A percentile compares a stretch with the other conserved stretches of the same genome.
phyloP scores from a whole-genome alignment of 2,113 vertebrate genomes.

The Perccottus glenii region DNA sequence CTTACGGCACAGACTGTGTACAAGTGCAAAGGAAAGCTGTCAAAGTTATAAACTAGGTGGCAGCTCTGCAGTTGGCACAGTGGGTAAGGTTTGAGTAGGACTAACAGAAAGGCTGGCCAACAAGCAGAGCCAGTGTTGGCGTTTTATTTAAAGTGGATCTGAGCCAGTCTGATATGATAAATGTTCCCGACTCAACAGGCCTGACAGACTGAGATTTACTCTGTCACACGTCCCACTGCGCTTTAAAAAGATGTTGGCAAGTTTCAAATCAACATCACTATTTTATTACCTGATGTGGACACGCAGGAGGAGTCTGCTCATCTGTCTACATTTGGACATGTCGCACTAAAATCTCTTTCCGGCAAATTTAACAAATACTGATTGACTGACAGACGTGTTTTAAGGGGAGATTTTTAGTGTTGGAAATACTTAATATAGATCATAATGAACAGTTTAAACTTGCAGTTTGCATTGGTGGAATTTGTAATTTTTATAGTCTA shows the following conservation, averaged over 20 bases:
- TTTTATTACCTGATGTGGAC: not conserved
- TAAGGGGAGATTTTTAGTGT: not conserved
- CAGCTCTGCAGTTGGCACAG: slow-evolving; percentile 36
- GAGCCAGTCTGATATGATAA: slow-evolving; percentile 17
- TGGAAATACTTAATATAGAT: no score
- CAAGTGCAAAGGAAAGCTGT: slow-evolving; percentile 66
- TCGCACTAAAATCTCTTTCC: not conserved
- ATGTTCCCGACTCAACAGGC: slow-evolving; percentile 16
- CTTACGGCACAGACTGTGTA: slow-evolving; percentile 44
- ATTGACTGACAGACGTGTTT: slow-evolving; percentile 23
- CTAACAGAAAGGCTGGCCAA: slow-evolving; percentile 28
- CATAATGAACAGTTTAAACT: no score
- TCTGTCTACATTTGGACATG: not conserved
- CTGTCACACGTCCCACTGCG: slow-evolving; percentile 3
- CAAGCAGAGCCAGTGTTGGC: slow-evolving; percentile 21
- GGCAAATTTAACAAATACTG: not conserved
- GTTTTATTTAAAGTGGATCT: slow-evolving; percentile 26
- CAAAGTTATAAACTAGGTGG: slow-evolving; percentile 57
- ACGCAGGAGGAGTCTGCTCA: not conserved
- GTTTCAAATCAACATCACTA: not conserved
- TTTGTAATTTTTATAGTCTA: no score
- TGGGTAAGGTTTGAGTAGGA: slow-evolving; percentile 32
- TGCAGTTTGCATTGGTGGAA: no score
- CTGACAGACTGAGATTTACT: slow-evolving; percentile 5
- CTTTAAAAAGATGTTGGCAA: not conserved